phyloP scores from a whole-genome alignment of 1,140 invertebrate species.

The Listronotus oregonensis region DNA sequence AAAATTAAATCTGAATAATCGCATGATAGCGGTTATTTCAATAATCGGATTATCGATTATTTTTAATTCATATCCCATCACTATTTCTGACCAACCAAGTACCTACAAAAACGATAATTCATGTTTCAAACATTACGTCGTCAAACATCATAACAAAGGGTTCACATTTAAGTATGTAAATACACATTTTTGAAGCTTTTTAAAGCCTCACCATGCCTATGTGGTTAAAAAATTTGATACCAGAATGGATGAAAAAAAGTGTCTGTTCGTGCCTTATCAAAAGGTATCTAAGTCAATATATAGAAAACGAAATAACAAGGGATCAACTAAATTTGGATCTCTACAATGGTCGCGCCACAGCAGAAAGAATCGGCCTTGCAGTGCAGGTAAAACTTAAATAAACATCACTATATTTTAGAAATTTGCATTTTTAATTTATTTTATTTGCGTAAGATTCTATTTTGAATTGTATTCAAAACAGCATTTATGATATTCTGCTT shows the following conservation, averaged over 20 bases:
- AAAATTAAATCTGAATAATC: too few relatives aligned
- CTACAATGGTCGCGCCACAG: conserved; percentile 86
- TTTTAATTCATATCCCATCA: too few relatives aligned
- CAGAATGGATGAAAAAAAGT: conserved; percentile 41
- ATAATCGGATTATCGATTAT: too few relatives aligned
- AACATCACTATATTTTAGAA: not conserved
- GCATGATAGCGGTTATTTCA: too few relatives aligned
- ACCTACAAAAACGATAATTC: too few relatives aligned
- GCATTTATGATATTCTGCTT: too few relatives aligned
- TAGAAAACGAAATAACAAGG: conserved; percentile 86
- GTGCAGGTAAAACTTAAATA: conserved; percentile 68
- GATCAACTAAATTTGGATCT: conserved; percentile 90
- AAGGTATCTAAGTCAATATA: conserved; percentile 87
- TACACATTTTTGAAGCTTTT: conserved; percentile 9
- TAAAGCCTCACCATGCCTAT: conserved; percentile 35
- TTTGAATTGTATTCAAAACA: too few relatives aligned
- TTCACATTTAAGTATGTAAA: conserved; percentile 32
- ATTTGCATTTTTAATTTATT: conserved; percentile 12
- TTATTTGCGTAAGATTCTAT: not conserved
- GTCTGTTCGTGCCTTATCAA: conserved; percentile 88
- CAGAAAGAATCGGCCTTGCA: conserved; percentile 83
- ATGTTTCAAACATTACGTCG: not conserved
- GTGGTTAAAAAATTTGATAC: conserved; percentile 34
- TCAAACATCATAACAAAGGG: conserved; percentile 44
- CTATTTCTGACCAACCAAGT: too few relatives aligned